These are phyloP conservation scores for Vireo griseus DNA, from an alignment of 2,797 vertebrate species.

Conservation along the genomic window DNA sequence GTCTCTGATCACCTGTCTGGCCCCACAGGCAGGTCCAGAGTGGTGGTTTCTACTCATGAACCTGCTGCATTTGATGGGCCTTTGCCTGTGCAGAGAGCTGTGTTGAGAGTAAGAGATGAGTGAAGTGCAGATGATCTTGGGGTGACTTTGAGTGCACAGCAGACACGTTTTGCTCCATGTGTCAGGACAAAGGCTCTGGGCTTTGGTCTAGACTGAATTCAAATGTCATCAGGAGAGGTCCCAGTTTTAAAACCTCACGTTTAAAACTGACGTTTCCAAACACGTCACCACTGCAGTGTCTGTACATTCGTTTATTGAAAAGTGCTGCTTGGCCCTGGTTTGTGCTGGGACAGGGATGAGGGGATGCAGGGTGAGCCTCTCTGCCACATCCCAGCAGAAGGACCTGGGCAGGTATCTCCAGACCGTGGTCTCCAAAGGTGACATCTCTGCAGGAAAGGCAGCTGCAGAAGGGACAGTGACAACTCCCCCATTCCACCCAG, in stretches of 20 bases:
- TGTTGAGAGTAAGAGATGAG: neutral
- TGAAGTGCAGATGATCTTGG: neutral
- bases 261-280: neutral
- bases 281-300: accelerated
- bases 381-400: neutral
- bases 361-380: accelerated
- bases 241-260: accelerated
- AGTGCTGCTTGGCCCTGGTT: neutral
- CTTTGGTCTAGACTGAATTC: neutral
- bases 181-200: neutral
- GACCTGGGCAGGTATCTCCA: neutral
- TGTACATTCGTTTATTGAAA: neutral
- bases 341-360: neutral
- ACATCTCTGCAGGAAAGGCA: neutral
- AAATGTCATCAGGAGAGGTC: neutral
- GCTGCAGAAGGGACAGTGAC: neutral
- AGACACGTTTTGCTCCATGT: accelerated
- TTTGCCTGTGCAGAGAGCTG: neutral
- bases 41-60: neutral
- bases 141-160: accelerated
- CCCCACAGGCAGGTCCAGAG: accelerated
- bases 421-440: accelerated
- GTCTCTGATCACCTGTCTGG: neutral
- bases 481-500: accelerated
- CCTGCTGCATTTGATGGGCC: neutral